Evolutionary conservation across 2,113 vertebrate species (phyloP).

Genomic region (Muntiacus reevesi): DNA sequence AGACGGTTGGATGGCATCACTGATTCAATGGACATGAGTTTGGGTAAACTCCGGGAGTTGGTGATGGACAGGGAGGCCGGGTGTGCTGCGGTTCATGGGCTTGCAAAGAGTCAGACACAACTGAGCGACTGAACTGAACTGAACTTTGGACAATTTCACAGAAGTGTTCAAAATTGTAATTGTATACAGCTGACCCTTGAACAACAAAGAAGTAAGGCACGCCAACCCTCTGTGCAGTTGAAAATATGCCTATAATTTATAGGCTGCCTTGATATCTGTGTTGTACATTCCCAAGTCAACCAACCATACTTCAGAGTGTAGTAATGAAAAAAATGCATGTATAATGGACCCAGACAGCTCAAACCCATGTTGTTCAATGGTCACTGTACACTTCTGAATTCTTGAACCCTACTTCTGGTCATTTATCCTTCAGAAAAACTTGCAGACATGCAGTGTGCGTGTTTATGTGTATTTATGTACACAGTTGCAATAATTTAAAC

Average conservation of each 20-base stretch:
- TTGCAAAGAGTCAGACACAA: fast-evolving
- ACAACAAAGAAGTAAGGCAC: neutral
- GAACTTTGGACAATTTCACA: neutral
- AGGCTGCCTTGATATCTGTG: neutral
- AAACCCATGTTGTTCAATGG: neutral
- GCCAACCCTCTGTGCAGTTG: neutral
- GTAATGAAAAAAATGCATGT: neutral
- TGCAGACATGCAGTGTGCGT: fast-evolving
- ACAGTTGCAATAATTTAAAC: neutral
- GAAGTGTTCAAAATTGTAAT: neutral
- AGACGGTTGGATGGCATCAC: neutral
- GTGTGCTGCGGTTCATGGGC: fast-evolving
- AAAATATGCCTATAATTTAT: neutral
- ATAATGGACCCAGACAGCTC: neutral
- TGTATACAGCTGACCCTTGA: neutral
- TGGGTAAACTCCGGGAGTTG: neutral
- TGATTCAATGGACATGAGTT: neutral
- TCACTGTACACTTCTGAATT: neutral
- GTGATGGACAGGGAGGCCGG: neutral
- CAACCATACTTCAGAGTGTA: neutral
- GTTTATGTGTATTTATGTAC: neutral
- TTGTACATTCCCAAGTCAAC: neutral
- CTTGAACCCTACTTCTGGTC: neutral
- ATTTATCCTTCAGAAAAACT: neutral
- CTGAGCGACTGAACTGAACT: neutral